Evolutionary conservation across 1,140 invertebrate genomes (phyloP).

Genomic region (Ridgeia piscesae): DNA sequence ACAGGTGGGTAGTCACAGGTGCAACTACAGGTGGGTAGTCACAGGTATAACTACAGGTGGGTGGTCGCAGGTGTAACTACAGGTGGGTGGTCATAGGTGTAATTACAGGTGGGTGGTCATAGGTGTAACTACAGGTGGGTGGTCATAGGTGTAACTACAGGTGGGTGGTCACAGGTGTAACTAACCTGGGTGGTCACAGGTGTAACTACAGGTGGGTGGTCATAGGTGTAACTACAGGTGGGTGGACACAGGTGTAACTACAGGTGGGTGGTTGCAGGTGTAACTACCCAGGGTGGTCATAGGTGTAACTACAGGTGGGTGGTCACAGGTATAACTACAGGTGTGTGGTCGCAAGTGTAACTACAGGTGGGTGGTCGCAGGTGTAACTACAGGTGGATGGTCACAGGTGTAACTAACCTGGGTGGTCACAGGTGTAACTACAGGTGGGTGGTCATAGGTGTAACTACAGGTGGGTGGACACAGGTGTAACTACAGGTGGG

Average conservation of each 20-base stretch:
- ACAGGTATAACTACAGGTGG: neutral
- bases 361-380: slow-evolving; percentile 71
- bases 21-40: slow-evolving; percentile 79
- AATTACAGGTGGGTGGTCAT: neutral
- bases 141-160: neutral
- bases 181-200: slow-evolving; percentile 49
- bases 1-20: neutral
- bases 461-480: neutral
- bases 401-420: no score
- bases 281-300: no score
- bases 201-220: neutral
- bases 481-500: slow-evolving; percentile 83
- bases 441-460: slow-evolving; percentile 63
- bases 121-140: slow-evolving; percentile 83
- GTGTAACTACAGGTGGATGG: neutral
- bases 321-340: neutral
- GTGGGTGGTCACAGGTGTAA: neutral
- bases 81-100: slow-evolving; percentile 63
- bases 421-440: no score
- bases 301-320: slow-evolving; percentile 88
- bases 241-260: neutral
- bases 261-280: neutral
- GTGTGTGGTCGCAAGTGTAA: slow-evolving; percentile 52
- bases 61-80: slow-evolving; percentile 69
- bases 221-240: slow-evolving; percentile 86